These are phyloP conservation scores for Chromobotia macracanthus DNA, from an alignment of 2,797 vertebrate species.

Conservation along the genomic window DNA sequence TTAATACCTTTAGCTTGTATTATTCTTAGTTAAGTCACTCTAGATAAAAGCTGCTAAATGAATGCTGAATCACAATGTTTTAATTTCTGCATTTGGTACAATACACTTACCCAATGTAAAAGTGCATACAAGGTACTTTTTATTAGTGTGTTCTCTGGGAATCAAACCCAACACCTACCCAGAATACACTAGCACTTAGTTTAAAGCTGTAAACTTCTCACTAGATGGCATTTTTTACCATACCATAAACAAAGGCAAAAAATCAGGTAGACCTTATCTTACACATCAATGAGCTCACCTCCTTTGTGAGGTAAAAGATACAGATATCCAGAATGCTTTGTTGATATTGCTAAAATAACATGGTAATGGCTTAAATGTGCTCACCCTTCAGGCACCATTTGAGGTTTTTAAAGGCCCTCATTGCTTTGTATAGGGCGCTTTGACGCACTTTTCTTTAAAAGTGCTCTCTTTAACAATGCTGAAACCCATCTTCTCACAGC, in stretches of 20 bases:
- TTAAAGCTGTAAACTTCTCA: background rate
- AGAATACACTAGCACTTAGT: background rate
- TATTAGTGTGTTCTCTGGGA: background rate
- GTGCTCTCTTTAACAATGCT: slow-evolving; percentile 47
- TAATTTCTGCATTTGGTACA: too few relatives aligned
- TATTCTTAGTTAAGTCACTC: background rate
- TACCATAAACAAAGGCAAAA: background rate
- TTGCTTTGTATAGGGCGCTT: slow-evolving; percentile 4
- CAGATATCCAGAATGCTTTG: slow-evolving; percentile 23
- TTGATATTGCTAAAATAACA: slow-evolving; percentile 35
- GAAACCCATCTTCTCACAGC: slow-evolving; percentile 54
- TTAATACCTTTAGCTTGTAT: background rate
- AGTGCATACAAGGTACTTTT: background rate
- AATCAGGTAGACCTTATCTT: background rate
- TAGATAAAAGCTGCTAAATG: background rate
- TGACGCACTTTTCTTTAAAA: slow-evolving; percentile 45
- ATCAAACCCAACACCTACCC: background rate
- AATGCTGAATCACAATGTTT: too few relatives aligned
- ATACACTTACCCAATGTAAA: background rate
- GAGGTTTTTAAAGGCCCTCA: slow-evolving; percentile 31
- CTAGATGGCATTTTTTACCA: background rate
- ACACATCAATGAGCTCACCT: background rate
- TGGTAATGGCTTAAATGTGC: slow-evolving; percentile 35
- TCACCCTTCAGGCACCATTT: slow-evolving; percentile 19
- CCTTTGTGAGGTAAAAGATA: background rate